Evolutionary conservation across 2,888 invertebrate genomes (phyloP), one percentile per base, ranked within the genome.

Genomic region (Heliconius ismenius): DNA sequence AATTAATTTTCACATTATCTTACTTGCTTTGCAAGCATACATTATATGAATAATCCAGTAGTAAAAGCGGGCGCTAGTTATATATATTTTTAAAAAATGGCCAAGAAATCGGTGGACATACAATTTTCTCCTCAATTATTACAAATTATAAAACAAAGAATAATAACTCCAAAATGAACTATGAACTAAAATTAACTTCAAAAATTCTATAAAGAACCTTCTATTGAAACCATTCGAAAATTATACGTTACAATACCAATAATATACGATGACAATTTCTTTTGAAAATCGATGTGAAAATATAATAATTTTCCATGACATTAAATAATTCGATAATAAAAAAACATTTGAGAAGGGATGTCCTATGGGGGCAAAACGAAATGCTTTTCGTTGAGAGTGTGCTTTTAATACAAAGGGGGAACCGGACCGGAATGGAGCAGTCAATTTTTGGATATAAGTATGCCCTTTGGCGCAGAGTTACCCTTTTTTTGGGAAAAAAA

Each of bases 351-450:
- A 67, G 80, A 75, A 79, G 76, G 79, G 76, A 70, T 65, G 79
- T 28, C 77, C 72, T 67, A 73, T 63, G 62, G 76, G 67, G 78
- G 81, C 39, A 49, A 78, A 80, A 72, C 36, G 75, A 79, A 81
- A 79, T 65, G 80, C 77, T 77, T 79, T 79, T 75, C 79, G 78
- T 78, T 78, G 76, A 80, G 77, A 70, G 78, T 78, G 79, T 82
- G 78, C 79, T 78, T 82, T 81, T 79, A 79, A 79, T 81, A 81
- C 81, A 82, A 81, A 81, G 78, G 81, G 78, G 75, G 70, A 78
- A 76, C 79, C 76, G 76, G 78, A 80, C 80, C 75, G 79, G 80
- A 82, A 81, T 74, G 79, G 79, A 78, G 77, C 79, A 80, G 77
- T 79, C 79, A 78, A 78, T 79, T 81, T 77, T 78, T 73, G 77